Evolutionary conservation across 2,888 invertebrate species (phyloP), one percentile per base, ranked within the genome.

Genomic region (Caenorhabditis angaria): DNA sequence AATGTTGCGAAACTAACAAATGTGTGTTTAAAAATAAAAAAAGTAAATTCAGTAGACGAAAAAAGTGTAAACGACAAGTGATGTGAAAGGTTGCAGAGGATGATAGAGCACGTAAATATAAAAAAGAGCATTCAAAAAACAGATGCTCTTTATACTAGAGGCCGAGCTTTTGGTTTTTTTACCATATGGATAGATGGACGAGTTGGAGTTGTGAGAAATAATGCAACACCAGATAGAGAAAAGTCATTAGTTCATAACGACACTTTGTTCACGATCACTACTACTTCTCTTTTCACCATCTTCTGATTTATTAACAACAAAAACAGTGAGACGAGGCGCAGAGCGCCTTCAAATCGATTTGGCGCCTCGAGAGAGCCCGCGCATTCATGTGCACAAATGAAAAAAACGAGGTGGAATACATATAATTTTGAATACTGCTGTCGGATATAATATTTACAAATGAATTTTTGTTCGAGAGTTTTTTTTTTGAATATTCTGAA

Each of bases 11-110:
- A 41, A 41, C 18, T 2, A 41, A 41, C n/a, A n/a, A n/a, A n/a
- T n/a, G n/a, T n/a, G n/a, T n/a, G n/a, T n/a, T n/a, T n/a, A n/a
- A n/a, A n/a, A n/a, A 41, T 18, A 32, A 41, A 41, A 41, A 14
- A 10, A 41, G 41, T 41, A 41, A 5, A 32, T n/a, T n/a, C n/a
- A n/a, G n/a, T n/a, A 10, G 32, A 41, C 18, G 41, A 41, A 41
- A n/a, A 41, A 41, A 41, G 41, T 41, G 41, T 41, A 41, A 51
- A 51, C 25, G 25, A 22, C 3, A 51, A 51, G 10, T 24, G 25
- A 51, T 51, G 51, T 51, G 22, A 51, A 51, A 51, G 51, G 51
- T 51, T 51, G 22, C 51, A 51, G 2, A 18, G 51, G 51, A 51
- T 22, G 22, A 51, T 24, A 51, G 25, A 51, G 12, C 22, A 10